Conservation (phyloP, 2,888 invertebrate species). For the Amphimallon solstitiale region DNA sequence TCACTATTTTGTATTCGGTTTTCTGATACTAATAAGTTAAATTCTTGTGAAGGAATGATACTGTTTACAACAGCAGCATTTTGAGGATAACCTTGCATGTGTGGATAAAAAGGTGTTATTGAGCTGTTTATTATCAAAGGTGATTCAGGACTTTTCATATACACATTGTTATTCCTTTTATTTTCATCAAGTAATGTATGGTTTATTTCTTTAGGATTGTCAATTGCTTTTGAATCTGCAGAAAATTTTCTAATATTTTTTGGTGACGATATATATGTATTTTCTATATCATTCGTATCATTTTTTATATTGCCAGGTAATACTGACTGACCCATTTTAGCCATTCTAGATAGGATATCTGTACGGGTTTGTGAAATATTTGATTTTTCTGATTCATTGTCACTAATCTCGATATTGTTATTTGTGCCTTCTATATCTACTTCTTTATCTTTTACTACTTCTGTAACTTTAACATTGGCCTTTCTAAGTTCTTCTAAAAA, state of each 20-base stretch:
- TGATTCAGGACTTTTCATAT: not conserved
- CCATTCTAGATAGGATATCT: constrained; percentile 67
- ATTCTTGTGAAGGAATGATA: constrained; percentile 30
- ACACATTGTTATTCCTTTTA: not conserved
- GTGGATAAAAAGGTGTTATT: not conserved
- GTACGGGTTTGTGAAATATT: constrained; percentile 57
- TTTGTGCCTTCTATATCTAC: not conserved
- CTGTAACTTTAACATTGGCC: not conserved
- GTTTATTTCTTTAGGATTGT: not conserved
- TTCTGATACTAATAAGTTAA: constrained; percentile 70
- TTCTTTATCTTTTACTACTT: not conserved
- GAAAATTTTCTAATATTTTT: not conserved
- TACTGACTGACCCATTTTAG: constrained; percentile 68
- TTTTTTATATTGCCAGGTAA: constrained; percentile 50
- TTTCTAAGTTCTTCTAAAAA: constrained; percentile 4
- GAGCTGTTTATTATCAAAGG: not conserved
- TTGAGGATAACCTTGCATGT: not conserved
- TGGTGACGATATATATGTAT: not conserved
- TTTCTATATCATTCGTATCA: not conserved
- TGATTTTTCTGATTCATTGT: constrained; percentile 46
- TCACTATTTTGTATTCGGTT: constrained; percentile 73
- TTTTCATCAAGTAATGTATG: not conserved
- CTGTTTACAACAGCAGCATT: constrained; percentile 7
- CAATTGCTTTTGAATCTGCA: not conserved
- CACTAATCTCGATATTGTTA: constrained; percentile 37